These are phyloP conservation scores for Patagioenas fasciata DNA, from an alignment of 2,113 vertebrate species.

Conservation along the genomic window DNA sequence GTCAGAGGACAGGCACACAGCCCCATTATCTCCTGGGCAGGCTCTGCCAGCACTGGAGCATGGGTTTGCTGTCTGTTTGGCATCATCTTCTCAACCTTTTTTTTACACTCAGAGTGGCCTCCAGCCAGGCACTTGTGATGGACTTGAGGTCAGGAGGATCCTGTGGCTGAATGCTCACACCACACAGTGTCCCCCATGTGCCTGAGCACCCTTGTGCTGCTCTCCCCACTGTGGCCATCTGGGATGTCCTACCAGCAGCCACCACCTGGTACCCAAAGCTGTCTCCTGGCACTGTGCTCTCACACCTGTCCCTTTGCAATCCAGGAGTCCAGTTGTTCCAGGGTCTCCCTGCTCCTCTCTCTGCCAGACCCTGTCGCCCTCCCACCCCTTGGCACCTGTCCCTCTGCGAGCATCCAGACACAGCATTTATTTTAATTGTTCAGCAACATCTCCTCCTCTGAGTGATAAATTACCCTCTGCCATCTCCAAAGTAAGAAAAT, in stretches of 20 bases:
- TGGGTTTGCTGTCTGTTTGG: background rate
- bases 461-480: conserved; percentile 41
- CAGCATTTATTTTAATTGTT: background rate
- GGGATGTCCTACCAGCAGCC: background rate
- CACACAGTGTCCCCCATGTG: background rate
- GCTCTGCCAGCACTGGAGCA: background rate
- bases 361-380: background rate
- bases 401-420: background rate
- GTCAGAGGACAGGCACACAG: rapidly evolving
- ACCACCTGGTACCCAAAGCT: background rate
- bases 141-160: background rate
- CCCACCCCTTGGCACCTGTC: background rate
- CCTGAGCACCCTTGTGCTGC: background rate
- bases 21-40: background rate
- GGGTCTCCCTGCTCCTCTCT: background rate
- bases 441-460: background rate
- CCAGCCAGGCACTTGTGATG: background rate
- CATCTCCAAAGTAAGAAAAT: conserved; percentile 13
- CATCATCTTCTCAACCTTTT: background rate
- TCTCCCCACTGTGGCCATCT: background rate
- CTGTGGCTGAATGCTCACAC: rapidly evolving
- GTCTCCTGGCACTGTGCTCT: background rate
- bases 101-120: background rate
- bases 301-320: background rate
- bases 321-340: background rate